Conservation (phyloP, 1,140 invertebrate species). For the Bombus picipes region DNA sequence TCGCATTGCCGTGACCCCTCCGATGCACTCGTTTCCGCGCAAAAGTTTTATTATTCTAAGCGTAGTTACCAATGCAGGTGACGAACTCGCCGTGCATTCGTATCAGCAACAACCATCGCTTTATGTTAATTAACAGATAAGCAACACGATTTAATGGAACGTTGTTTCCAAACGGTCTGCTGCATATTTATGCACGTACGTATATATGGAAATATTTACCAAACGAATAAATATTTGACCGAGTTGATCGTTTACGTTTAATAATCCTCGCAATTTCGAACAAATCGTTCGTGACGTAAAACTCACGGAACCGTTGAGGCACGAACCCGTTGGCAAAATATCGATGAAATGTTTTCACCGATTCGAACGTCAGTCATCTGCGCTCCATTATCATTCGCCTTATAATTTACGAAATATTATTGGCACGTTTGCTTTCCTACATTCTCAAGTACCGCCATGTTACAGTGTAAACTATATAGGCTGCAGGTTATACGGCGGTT, state of each 20-base stretch:
- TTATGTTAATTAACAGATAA: background rate
- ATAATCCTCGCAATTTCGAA: background rate
- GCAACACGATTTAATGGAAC: background rate
- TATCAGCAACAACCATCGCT: background rate
- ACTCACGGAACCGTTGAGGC: too few species aligned
- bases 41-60: background rate
- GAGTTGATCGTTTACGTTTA: background rate
- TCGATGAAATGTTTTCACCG: too few species aligned
- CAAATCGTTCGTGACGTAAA: too few species aligned
- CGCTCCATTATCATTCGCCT: too few species aligned
- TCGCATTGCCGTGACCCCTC: too few species aligned
- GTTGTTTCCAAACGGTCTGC: background rate
- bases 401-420: background rate
- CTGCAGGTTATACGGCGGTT: constrained; percentile 13
- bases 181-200: background rate
- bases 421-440: too few species aligned
- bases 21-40: background rate
- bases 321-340: too few species aligned
- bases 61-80: background rate
- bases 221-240: background rate
- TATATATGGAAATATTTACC: background rate
- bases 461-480: background rate
- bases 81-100: background rate
- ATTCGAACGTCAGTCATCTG: too few species aligned
- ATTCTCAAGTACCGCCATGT: background rate